These are phyloP conservation scores for Caenorhabditis latens DNA, from an alignment of 1,140 invertebrate genomes.

Conservation along the genomic window DNA sequence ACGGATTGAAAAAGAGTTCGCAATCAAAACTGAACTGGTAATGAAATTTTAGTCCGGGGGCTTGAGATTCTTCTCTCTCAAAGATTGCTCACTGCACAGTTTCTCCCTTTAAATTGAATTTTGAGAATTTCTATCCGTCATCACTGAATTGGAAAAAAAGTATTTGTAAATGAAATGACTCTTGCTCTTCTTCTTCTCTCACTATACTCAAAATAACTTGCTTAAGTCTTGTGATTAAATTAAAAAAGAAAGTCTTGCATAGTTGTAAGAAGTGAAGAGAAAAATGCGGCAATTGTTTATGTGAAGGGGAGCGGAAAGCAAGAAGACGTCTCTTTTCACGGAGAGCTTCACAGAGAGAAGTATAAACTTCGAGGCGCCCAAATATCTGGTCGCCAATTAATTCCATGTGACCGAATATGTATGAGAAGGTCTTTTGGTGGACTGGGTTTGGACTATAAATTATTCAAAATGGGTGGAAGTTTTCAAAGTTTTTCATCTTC, in stretches of 20 bases:
- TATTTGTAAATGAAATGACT: background rate
- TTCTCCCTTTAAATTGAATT: background rate
- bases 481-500: background rate
- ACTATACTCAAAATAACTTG: background rate
- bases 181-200: background rate
- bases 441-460: slow-evolving; percentile 39
- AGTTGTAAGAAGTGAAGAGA: slow-evolving; percentile 20
- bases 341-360: slow-evolving; percentile 6
- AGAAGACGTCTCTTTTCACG: slow-evolving; percentile 42
- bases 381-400: slow-evolving; percentile 54
- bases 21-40: slow-evolving; percentile 43
- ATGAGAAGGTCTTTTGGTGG: slow-evolving; percentile 45
- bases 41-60: background rate
- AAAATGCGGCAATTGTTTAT: slow-evolving; percentile 33
- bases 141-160: background rate
- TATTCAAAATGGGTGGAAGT: slow-evolving; percentile 49
- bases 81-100: background rate
- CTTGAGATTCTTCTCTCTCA: background rate
- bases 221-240: slow-evolving; percentile 15
- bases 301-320: slow-evolving; percentile 40
- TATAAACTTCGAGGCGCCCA: slow-evolving; percentile 35
- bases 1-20: background rate
- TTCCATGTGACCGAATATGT: slow-evolving; percentile 55
- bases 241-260: slow-evolving; percentile 22
- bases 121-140: background rate